Conservation (phyloP, 2,888 invertebrate species). For the Palloptera scutellata region DNA sequence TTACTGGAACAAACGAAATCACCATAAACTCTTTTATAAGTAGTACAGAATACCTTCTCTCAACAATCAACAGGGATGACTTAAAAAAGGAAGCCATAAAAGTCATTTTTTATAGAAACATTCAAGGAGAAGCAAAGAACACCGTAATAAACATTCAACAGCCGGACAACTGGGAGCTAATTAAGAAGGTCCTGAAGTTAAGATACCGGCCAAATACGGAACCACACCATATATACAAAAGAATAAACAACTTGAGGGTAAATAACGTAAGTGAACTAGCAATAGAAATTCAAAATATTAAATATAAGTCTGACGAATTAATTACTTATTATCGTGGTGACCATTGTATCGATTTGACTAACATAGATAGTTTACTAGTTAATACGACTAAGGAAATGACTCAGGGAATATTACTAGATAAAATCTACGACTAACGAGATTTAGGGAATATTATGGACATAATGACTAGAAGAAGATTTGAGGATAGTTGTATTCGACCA, state of each 20-base stretch:
- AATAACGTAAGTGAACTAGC: too few relatives aligned
- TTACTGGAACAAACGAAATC: too few relatives aligned
- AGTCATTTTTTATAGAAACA: too few relatives aligned
- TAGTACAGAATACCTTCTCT: too few relatives aligned
- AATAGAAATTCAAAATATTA: too few relatives aligned
- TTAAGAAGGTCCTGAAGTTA: constrained; percentile 26
- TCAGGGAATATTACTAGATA: constrained; percentile 25
- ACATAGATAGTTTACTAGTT: constrained; percentile 23
- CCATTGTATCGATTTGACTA: constrained; percentile 6
- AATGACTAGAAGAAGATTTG: too few relatives aligned
- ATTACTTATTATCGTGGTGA: constrained; percentile 15
- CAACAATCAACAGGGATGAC: too few relatives aligned
- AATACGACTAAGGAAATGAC: constrained; percentile 24
- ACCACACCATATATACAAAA: constrained; percentile 28
- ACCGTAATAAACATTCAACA: constrained; percentile 3
- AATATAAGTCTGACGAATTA: constrained; percentile 20
- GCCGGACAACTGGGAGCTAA: constrained; percentile 11
- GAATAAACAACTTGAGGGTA: too few relatives aligned
- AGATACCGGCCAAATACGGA: constrained; percentile 26
- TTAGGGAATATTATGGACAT: constrained; percentile 17
- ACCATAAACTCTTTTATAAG: too few relatives aligned
- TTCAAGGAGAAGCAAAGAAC: too few relatives aligned
- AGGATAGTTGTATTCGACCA: too few relatives aligned
- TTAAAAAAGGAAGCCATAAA: too few relatives aligned
- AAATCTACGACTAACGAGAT: constrained; percentile 22